Evolutionary conservation across 2,797 vertebrate species (phyloP).

Genomic region (Kryptopterus vitreolus): DNA sequence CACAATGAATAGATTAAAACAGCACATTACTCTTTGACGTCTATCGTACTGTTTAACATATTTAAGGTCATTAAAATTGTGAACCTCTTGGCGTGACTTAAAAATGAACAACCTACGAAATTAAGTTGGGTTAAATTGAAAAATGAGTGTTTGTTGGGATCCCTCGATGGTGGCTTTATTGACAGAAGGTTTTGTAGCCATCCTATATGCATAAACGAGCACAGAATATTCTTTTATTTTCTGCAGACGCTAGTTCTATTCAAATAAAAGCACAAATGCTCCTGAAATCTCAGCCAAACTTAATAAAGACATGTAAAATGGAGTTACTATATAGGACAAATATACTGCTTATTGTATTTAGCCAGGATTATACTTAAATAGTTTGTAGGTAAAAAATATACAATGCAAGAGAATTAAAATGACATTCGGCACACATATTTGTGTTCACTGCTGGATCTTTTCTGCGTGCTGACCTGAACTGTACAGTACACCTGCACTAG

Average conservation of each 20-base stretch:
- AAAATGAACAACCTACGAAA: not conserved
- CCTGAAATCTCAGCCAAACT: not conserved
- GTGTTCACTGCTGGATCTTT: too few relatives aligned
- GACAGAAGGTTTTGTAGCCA: not conserved
- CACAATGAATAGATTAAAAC: not conserved
- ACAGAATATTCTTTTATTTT: not conserved
- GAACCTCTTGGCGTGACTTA: too few relatives aligned
- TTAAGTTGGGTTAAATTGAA: not conserved
- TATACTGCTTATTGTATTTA: too few relatives aligned
- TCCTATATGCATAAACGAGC: not conserved
- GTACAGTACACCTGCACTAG: not conserved
- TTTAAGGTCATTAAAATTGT: too few relatives aligned
- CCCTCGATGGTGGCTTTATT: not conserved
- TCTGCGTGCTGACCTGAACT: too few relatives aligned
- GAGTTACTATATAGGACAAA: too few relatives aligned
- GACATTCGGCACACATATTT: too few relatives aligned
- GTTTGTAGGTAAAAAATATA: too few relatives aligned
- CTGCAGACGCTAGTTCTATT: not conserved
- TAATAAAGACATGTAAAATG: not conserved
- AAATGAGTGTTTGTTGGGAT: not conserved
- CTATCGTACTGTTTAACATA: too few relatives aligned
- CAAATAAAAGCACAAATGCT: not conserved
- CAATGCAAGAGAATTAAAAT: too few relatives aligned
- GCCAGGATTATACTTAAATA: too few relatives aligned
- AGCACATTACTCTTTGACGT: not conserved